Conservation (phyloP, 2,888 invertebrate genomes). For the Cataglyphis rosenhaueri region DNA sequence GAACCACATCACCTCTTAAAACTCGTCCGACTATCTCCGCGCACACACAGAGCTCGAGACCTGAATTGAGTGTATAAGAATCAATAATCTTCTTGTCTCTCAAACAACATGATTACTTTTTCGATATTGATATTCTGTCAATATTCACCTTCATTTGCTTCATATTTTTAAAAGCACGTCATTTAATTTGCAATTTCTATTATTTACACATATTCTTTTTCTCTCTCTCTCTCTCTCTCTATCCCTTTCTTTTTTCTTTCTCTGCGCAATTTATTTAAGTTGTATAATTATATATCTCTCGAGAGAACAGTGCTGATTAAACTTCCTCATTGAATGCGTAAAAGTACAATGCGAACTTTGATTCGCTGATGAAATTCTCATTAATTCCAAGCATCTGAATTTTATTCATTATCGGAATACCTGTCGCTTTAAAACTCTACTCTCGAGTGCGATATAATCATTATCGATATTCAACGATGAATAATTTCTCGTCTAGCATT, state of each 20-base stretch:
- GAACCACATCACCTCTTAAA: slow-evolving; percentile 56
- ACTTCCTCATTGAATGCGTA: slow-evolving; percentile 19
- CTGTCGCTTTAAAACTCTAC: slow-evolving; percentile 9
- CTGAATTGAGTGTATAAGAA: slow-evolving; percentile 49
- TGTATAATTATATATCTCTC: slow-evolving; percentile 14
- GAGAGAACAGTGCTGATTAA: slow-evolving; percentile 14
- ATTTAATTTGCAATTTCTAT: slow-evolving; percentile 18
- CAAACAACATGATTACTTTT: slow-evolving; percentile 37
- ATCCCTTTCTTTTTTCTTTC: neutral
- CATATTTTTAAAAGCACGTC: slow-evolving; percentile 1
- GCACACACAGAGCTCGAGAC: neutral
- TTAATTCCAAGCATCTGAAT: slow-evolving; percentile 36
- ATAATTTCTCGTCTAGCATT: slow-evolving; percentile 28
- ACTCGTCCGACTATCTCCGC: slow-evolving; percentile 39
- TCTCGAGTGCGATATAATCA: slow-evolving; percentile 31
- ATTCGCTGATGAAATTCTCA: slow-evolving; percentile 28
- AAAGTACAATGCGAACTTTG: slow-evolving; percentile 6
- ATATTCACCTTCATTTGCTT: slow-evolving; percentile 4
- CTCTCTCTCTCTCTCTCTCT: no score
- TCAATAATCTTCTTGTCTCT: slow-evolving; percentile 47
- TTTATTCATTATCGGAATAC: slow-evolving; percentile 35
- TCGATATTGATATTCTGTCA: slow-evolving; percentile 39
- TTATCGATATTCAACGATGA: slow-evolving; percentile 24
- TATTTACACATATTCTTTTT: neutral
- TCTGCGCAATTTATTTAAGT: slow-evolving; percentile 1